Base-by-base conservation (phyloP, 2,888 invertebrate species). In the Gryllus longicercus region DNA sequence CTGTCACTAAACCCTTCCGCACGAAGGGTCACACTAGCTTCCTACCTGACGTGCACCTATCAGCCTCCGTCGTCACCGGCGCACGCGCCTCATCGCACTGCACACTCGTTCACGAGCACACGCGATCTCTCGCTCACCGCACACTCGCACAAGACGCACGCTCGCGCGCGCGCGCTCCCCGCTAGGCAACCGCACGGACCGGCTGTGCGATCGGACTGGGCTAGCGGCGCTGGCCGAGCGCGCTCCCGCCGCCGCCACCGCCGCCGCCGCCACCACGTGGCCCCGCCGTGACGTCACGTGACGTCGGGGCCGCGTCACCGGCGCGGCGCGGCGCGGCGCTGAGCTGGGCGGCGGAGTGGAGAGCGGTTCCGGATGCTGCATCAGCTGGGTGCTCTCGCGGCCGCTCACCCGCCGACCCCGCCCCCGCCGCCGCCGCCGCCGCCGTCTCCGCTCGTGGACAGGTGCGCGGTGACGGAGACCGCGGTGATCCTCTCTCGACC, bases 231-330 rank as follows among this genome's bases (percentile, higher is more conserved):
- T n/a, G 63, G 16, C 63, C 14, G 16, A 8, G 63, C 63, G 63
- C 63, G 63, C 63, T 16, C 63, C 0, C 63, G 63, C 63, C 4
- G 0, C 63, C 63, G n/a, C 63, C 63, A 0, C 63, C 63, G n/a
- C 63, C 63, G 63, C 63, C 63, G 5, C 63, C 63, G 63, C 63
- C 63, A 63, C 63, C 63, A 63, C 63, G 63, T 63, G 63, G 63
- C 63, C 63, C 63, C 63, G 63, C 63, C 16, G 18, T 63, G 63
- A 63, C 63, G 63, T 63, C 63, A 63, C 18, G 63, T 63, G 63
- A 63, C 63, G 63, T 63, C 63, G 63, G 14, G 63, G 63, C 18
- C 38, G 18, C 63, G 63, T 63, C 63, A 63, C 63, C 63, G n/a
- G n/a, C n/a, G n/a, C n/a, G n/a, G 51, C 18, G 14, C 51, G 63